Evolutionary conservation across 2,797 vertebrate species (phyloP).

Genomic region (Siniperca undulata): DNA sequence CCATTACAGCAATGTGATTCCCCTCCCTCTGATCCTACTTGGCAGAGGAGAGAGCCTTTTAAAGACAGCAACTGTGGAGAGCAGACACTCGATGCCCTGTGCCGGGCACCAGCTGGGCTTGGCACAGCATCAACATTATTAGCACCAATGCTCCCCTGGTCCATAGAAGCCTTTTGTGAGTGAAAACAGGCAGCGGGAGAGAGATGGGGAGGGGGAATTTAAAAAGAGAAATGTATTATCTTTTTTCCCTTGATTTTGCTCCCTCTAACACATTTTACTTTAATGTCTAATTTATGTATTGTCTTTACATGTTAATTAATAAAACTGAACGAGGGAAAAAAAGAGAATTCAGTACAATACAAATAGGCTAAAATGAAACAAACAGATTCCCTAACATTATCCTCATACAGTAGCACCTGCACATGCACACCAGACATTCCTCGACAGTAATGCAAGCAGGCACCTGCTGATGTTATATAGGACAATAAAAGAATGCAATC

Average conservation of each 20-base stretch:
- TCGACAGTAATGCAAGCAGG: constrained; percentile 33
- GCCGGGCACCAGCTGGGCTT: constrained; percentile 83
- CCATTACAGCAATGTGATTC: constrained; percentile 73
- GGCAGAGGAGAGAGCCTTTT: constrained; percentile 78
- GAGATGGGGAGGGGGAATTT: constrained; percentile 30
- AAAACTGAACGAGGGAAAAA: background rate
- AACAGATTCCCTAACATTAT: background rate
- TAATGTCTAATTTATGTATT: constrained; percentile 32
- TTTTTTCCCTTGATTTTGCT: constrained; percentile 34
- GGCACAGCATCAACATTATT: constrained; percentile 83
- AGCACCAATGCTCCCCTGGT: constrained; percentile 73
- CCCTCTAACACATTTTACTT: constrained; percentile 25
- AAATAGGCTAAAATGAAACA: constrained; percentile 23
- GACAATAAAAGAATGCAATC: constrained; percentile 72
- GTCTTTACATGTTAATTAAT: background rate
- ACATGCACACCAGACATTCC: constrained; percentile 21
- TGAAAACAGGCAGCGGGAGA: constrained; percentile 55
- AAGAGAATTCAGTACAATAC: background rate
- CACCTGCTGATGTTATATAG: constrained; percentile 61
- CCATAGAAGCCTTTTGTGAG: constrained; percentile 77
- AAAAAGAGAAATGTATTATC: constrained; percentile 44
- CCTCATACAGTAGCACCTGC: background rate
- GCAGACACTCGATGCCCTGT: constrained; percentile 84
- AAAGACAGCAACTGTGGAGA: constrained; percentile 81
- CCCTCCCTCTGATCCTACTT: constrained; percentile 73